Percentiles rank a stretch among this genome's conserved stretches.
Conservation (phyloP, 2,113 vertebrate genomes). For the Paedocypris sp. region DNA sequence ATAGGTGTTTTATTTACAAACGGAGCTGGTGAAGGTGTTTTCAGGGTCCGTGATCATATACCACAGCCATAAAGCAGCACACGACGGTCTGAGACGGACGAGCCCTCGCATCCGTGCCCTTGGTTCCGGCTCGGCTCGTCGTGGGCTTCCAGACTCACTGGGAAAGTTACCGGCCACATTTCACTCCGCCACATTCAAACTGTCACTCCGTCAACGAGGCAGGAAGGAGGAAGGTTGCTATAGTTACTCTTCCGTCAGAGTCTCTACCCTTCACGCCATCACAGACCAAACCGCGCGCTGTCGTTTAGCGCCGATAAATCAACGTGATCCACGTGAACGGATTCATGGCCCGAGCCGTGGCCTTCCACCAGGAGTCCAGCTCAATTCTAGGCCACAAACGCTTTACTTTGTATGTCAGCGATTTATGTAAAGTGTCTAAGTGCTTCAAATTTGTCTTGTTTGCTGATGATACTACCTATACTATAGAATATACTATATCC, state of each 20-base stretch:
- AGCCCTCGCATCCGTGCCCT: constrained; percentile 30
- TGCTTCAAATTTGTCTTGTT: too few species aligned
- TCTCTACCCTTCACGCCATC: not conserved
- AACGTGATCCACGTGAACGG: not conserved
- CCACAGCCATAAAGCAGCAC: too few species aligned
- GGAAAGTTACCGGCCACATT: constrained; percentile 22
- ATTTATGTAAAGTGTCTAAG: too few species aligned
- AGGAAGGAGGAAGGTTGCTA: constrained; percentile 23
- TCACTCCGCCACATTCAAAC: constrained; percentile 30
- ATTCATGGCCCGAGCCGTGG: not conserved
- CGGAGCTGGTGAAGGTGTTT: too few species aligned
- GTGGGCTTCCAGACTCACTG: constrained; percentile 10
- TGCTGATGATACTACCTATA: too few species aligned
- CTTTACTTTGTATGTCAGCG: too few species aligned
- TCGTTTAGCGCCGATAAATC: constrained; percentile 17
- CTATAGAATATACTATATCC: too few species aligned
- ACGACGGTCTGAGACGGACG: constrained; percentile 30
- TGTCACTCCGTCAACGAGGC: constrained; percentile 18
- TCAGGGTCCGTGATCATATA: too few species aligned
- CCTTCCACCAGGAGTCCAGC: too few species aligned
- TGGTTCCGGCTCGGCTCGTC: constrained; percentile 22
- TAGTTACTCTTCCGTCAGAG: constrained; percentile 25
- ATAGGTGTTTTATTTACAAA: too few species aligned
- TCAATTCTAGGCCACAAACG: too few species aligned
- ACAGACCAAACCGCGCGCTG: constrained; percentile 3